A percentile compares a stretch with the other conserved stretches of the same genome.
Conservation (phyloP, 2,113 vertebrate genomes). For the Tricholaema leucomelas region DNA sequence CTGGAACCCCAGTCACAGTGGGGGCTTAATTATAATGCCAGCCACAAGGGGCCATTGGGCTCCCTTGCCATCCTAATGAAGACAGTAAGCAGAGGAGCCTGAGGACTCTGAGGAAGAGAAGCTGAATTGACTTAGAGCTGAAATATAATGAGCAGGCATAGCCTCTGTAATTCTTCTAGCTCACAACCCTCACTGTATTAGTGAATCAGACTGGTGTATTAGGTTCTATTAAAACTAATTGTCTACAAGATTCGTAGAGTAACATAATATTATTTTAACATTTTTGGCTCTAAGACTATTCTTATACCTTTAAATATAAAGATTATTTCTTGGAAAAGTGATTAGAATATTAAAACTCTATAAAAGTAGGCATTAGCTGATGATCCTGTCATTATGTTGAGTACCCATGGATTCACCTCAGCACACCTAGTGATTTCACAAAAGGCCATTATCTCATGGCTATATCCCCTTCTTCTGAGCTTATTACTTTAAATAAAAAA, state of each 20-base stretch:
- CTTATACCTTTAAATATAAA: constrained; percentile 70
- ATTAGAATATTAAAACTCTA: constrained; percentile 71
- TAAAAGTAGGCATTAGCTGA: constrained; percentile 70
- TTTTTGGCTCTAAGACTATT: constrained; percentile 61
- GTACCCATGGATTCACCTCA: constrained; percentile 70
- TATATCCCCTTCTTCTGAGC: constrained; percentile 66
- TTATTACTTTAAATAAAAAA: constrained; percentile 80
- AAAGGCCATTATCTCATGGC: constrained; percentile 68
- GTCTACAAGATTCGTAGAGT: constrained; percentile 64
- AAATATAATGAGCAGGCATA: constrained; percentile 49
- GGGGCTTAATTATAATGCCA: not conserved
- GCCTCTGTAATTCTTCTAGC: constrained; percentile 45
- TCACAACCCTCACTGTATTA: constrained; percentile 49
- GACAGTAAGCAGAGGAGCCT: constrained; percentile 9
- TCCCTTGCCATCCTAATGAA: not conserved
- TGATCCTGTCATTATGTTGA: constrained; percentile 69
- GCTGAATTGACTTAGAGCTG: constrained; percentile 44
- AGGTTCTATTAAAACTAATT: constrained; percentile 63
- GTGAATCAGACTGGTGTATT: constrained; percentile 50
- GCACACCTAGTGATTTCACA: constrained; percentile 70
- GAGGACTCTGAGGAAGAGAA: constrained; percentile 26
- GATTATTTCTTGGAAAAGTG: constrained; percentile 79
- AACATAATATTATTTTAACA: constrained; percentile 70
- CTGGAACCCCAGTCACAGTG: not conserved
- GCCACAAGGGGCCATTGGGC: not conserved